Percentiles rank a stretch among this genome's conserved stretches.
Evolutionary conservation across 2,888 invertebrate species (phyloP).

Genomic region (Chesias legatella): DNA sequence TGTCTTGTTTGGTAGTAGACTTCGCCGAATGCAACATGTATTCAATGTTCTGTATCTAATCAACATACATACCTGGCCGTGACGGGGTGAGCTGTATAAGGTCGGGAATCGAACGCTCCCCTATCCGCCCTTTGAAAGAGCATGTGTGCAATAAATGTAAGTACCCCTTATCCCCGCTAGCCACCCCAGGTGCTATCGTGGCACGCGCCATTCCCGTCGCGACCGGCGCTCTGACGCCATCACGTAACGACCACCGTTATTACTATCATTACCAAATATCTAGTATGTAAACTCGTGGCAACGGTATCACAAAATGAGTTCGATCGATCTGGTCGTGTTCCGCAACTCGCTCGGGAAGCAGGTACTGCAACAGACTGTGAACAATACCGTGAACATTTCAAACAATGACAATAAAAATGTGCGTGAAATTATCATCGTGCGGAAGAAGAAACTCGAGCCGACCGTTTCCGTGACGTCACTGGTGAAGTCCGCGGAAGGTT

Average conservation of each 20-base stretch:
- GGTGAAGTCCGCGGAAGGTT: conserved; percentile 55
- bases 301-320: conserved; percentile 71
- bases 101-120: conserved; percentile 47
- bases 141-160: conserved; percentile 79
- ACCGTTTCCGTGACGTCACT: conserved; percentile 70
- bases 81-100: conserved; percentile 33
- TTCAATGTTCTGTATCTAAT: conserved; percentile 21
- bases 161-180: conserved; percentile 77
- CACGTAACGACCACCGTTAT: conserved; percentile 44
- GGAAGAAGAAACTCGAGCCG: conserved; percentile 71
- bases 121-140: conserved; percentile 70
- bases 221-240: conserved; percentile 75
- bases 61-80: conserved; percentile 29
- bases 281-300: too few relatives aligned
- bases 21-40: not conserved
- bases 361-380: conserved; percentile 83
- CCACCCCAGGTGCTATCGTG: conserved; percentile 75
- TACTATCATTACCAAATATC: conserved; percentile 19
- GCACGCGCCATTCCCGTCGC: conserved; percentile 78
- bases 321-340: conserved; percentile 81
- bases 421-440: conserved; percentile 77
- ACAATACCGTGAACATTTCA: conserved; percentile 79
- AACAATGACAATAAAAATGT: conserved; percentile 64
- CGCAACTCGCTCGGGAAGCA: conserved; percentile 82
- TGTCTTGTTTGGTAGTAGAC: too few relatives aligned